These are phyloP conservation scores for Drosophila affinis DNA, from an alignment of 2,888 invertebrate genomes.

Conservation along the genomic window DNA sequence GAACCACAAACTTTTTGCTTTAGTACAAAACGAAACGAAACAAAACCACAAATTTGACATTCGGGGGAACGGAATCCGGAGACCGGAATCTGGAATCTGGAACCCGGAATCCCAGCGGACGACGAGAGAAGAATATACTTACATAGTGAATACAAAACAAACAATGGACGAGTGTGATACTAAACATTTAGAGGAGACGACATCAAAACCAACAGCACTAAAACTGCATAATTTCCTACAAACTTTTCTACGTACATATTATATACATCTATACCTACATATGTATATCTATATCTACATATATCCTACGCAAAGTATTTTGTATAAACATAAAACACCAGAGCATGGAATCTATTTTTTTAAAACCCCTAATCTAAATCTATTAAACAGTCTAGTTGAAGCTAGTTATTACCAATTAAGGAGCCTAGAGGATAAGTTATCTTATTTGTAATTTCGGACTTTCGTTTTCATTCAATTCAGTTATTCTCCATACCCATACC, in stretches of 20 bases:
- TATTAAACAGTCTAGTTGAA: conserved; percentile 61
- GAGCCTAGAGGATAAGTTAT: conserved; percentile 56
- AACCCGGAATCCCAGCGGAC: conserved; percentile 9
- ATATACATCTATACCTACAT: neutral
- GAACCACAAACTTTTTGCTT: conserved; percentile 46
- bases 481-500: neutral
- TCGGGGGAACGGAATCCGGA: neutral
- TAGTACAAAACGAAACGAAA: conserved; percentile 55
- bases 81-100: neutral
- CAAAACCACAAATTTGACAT: conserved; percentile 38
- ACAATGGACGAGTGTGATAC: conserved; percentile 76
- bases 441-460: conserved; percentile 36
- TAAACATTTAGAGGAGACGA: conserved; percentile 72
- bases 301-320: conserved; percentile 36
- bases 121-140: neutral
- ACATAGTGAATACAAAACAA: conserved; percentile 34
- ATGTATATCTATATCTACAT: conserved; percentile 11
- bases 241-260: conserved; percentile 5
- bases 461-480: conserved; percentile 34
- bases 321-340: conserved; percentile 31
- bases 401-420: conserved; percentile 64
- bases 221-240: conserved; percentile 47
- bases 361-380: conserved; percentile 49
- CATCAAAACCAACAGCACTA: conserved; percentile 50
- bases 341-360: conserved; percentile 69